Conservation (phyloP, 2,888 invertebrate species). For the Lithophane semibrunnea region DNA sequence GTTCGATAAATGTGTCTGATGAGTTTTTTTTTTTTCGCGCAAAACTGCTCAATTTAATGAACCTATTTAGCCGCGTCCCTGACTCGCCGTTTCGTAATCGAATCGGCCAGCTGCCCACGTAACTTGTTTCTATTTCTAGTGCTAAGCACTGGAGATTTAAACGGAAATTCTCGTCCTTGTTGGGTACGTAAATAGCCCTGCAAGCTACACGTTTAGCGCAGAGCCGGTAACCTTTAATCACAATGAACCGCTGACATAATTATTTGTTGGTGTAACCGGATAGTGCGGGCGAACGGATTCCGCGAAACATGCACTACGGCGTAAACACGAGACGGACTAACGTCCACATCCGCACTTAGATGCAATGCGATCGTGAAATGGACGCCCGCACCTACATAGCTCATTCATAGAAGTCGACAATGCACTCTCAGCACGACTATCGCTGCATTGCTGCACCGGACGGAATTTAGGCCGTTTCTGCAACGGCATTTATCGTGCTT, state of each 20-base stretch:
- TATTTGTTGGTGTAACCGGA: slow-evolving; percentile 86
- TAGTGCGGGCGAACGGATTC: slow-evolving; percentile 80
- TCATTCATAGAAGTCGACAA: slow-evolving; percentile 84
- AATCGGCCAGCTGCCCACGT: slow-evolving; percentile 83
- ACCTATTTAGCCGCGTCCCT: slow-evolving; percentile 81
- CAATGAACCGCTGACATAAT: slow-evolving; percentile 86
- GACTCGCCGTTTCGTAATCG: slow-evolving; percentile 80
- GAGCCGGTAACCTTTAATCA: slow-evolving; percentile 80
- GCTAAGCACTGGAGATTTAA: slow-evolving; percentile 76
- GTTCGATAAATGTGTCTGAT: slow-evolving; percentile 82
- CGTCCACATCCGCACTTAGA: slow-evolving; percentile 80
- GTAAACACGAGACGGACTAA: slow-evolving; percentile 78
- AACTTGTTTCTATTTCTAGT: slow-evolving; percentile 86
- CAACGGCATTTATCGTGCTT: slow-evolving; percentile 64
- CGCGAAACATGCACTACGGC: slow-evolving; percentile 80
- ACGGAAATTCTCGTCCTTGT: slow-evolving; percentile 80
- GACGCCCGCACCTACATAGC: slow-evolving; percentile 75
- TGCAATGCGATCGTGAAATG: slow-evolving; percentile 80
- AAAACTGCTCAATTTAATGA: slow-evolving; percentile 80
- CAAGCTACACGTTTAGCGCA: slow-evolving; percentile 62
- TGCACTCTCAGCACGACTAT: slow-evolving; percentile 75
- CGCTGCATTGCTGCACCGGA: slow-evolving; percentile 75
- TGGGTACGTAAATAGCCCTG: slow-evolving; percentile 70
- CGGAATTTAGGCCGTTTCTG: slow-evolving; percentile 80
- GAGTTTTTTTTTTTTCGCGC: slow-evolving; percentile 78